phyloP scores from a whole-genome alignment of 35 echinoderm and acorn worm genomes.

The Amphiura filiformis region DNA sequence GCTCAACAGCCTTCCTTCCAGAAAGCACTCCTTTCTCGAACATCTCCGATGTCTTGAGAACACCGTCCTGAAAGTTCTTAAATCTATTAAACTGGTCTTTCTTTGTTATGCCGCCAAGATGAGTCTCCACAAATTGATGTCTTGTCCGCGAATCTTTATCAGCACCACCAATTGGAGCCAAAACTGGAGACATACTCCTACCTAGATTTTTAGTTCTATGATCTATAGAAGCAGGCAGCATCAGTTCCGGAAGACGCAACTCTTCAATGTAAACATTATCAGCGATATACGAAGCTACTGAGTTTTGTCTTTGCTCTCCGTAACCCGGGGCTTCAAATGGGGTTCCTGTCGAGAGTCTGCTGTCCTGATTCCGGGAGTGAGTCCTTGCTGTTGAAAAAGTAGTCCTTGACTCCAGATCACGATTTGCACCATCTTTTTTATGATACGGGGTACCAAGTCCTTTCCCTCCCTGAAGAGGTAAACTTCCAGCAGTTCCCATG shows the following conservation, averaged over 20 bases:
- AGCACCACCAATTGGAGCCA: neutral
- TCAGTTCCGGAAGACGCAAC: slow-evolving; percentile 75
- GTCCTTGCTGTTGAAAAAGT: neutral
- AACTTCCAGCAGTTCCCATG: slow-evolving; percentile 82
- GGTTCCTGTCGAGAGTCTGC: neutral
- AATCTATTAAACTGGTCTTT: slow-evolving; percentile 87
- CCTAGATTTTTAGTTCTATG: neutral
- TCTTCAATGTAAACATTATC: slow-evolving; percentile 79
- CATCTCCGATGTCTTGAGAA: slow-evolving; percentile 73
- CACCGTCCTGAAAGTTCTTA: slow-evolving; percentile 73
- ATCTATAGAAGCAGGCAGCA: slow-evolving; percentile 26
- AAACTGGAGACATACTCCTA: neutral
- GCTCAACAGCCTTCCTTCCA: slow-evolving; percentile 82
- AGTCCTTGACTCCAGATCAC: neutral
- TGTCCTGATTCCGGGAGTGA: neutral
- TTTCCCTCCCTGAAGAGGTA: slow-evolving; percentile 42
- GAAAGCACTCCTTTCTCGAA: slow-evolving; percentile 75
- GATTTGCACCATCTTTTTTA: neutral
- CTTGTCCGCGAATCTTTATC: neutral
- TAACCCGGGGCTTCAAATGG: neutral
- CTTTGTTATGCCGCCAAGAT: slow-evolving; percentile 87
- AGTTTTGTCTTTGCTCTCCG: slow-evolving; percentile 43
- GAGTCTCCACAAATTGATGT: slow-evolving; percentile 77
- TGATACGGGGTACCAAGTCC: neutral
- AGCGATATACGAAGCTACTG: slow-evolving; percentile 58